Conservation (phyloP, 2,888 invertebrate genomes). For the Zaprionus obscuricornis region DNA sequence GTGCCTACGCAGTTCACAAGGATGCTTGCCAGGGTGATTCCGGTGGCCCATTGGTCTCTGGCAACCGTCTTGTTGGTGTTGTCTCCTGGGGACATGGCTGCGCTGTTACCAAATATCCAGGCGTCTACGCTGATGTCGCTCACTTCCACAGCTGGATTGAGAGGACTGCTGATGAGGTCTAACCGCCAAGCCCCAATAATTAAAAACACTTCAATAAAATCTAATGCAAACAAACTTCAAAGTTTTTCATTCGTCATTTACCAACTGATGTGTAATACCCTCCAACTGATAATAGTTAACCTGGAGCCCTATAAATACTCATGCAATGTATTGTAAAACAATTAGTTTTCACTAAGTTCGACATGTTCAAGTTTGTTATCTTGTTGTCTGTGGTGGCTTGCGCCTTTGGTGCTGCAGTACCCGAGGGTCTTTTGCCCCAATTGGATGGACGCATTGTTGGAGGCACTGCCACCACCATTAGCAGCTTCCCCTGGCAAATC, state of each 20-base stretch:
- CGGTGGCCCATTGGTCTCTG: constrained; percentile 65
- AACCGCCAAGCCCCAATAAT: constrained; percentile 1
- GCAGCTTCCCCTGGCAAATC: constrained; percentile 65
- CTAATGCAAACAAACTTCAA: constrained; percentile 9
- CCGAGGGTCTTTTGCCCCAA: constrained; percentile 56
- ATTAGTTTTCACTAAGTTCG: no score
- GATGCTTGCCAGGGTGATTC: constrained; percentile 82
- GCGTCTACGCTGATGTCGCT: constrained; percentile 82
- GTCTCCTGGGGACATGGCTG: constrained; percentile 83
- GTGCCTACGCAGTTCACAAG: constrained; percentile 53
- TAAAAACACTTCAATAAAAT: constrained; percentile 40
- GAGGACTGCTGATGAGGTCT: constrained; percentile 41
- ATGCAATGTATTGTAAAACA: constrained; percentile 1
- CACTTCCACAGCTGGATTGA: constrained; percentile 49
- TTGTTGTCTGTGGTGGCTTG: constrained; percentile 49
- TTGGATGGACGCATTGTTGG: constrained; percentile 75
- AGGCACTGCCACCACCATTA: constrained; percentile 60
- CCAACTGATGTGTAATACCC: constrained; percentile 7
- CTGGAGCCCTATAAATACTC: constrained; percentile 33
- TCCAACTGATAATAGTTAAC: constrained; percentile 12
- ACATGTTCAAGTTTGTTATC: constrained; percentile 58
- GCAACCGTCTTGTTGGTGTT: constrained; percentile 64
- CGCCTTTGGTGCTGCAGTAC: constrained; percentile 52
- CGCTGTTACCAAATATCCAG: constrained; percentile 80
- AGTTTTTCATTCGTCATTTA: constrained; percentile 15